Base-by-base conservation (phyloP, 2,797 vertebrate species). In the Huso huso region DNA sequence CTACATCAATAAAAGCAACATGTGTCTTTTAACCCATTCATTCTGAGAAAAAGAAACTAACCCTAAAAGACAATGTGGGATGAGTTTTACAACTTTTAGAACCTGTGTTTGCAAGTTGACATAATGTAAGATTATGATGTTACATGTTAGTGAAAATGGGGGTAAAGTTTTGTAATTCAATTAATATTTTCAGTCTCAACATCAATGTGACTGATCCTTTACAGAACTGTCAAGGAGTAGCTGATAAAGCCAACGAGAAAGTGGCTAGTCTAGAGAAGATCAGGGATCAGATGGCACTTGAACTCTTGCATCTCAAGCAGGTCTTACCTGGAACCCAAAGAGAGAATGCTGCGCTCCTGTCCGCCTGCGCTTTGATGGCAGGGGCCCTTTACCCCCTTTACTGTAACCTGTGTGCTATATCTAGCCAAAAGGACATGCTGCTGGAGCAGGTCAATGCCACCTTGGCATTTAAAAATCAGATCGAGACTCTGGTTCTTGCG, bases 311-410 rank as follows among this genome's bases (percentile, higher is more conserved):
- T 60, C 68, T 87, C 51, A 87, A 88, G 83, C 84, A 74, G 23
- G 55, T 51, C 0, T 75, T 89, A 65, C 71, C 37, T 37, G 37
- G 37, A 37, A 37, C 37, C 37, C 37, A 37, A 37, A 37, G 37
- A 37, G 37, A 37, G 37, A 37, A 37, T 37, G 37, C 37, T 37
- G 37, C 37, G 5, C 37, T 37, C 37, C 70, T 92, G 73, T 78
- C 81, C 6, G 89, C 86, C 23, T 91, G 89, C 63, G 87, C 90
- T 0, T 65, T 92, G 11, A 70, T 92, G 81, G 79, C 85, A 23
- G 90, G 90, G 50, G 89, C 86, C 10, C 72, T 91, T 4, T 85
- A 75, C 72, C 89, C 90, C 48, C 80, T 91, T 11, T 91, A 88
- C 58, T 76, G 78, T 69, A 80, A 84, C 58, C 65, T 70, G 0